phyloP scores from a whole-genome alignment of 2,888 invertebrate genomes.

The Volucella inanis region DNA sequence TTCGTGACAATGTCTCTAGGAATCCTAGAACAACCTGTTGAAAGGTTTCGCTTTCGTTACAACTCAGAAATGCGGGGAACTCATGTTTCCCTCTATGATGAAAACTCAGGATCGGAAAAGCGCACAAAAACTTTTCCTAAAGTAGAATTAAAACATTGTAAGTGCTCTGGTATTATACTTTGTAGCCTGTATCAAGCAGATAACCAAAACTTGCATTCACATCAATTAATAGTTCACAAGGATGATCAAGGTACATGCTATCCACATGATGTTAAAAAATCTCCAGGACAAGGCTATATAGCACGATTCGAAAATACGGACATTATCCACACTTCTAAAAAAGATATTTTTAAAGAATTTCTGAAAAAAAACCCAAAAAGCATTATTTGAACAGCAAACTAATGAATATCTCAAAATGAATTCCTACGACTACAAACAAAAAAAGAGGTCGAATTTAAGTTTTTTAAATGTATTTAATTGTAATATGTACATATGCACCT shows the following conservation, averaged over 20 bases:
- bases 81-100: conserved; percentile 90
- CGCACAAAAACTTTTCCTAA: conserved; percentile 89
- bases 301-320: conserved; percentile 92
- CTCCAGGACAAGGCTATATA: conserved; percentile 85
- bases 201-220: conserved; percentile 86
- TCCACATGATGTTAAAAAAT: conserved; percentile 86
- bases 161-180: conserved; percentile 86
- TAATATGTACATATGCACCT: too few relatives aligned
- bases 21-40: conserved; percentile 89
- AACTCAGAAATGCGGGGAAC: conserved; percentile 94
- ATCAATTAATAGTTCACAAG: conserved; percentile 87
- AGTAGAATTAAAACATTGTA: conserved; percentile 87
- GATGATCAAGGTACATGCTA: conserved; percentile 87
- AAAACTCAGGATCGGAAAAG: conserved; percentile 84
- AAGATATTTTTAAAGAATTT: conserved; percentile 88
- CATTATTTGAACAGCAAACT: conserved; percentile 81
- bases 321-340: conserved; percentile 93
- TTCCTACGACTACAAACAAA: conserved; percentile 83
- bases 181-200: conserved; percentile 88
- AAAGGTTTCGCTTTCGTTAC: conserved; percentile 92
- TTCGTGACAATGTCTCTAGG: conserved; percentile 80
- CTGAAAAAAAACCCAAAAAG: conserved; percentile 85
- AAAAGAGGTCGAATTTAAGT: too few relatives aligned
- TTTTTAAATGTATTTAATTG: too few relatives aligned
- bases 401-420: conserved; percentile 78